Evolutionary conservation across 64 coral and sea anemone genomes (phyloP), one percentile per base, ranked within the genome.

Genomic region (Astreopora myriophthalma): DNA sequence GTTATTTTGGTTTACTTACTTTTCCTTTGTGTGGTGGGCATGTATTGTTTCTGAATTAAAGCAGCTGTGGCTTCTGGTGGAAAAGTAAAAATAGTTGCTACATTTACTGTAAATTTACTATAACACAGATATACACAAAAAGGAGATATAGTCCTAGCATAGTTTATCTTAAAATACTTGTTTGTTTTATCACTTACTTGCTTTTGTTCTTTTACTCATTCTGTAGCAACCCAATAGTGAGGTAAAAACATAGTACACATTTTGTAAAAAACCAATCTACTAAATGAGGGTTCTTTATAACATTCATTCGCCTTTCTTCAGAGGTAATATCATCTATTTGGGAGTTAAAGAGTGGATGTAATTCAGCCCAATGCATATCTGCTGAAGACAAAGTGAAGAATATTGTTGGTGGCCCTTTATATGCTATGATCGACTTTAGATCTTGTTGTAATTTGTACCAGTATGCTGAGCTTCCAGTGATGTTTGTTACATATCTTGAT

Each of bases 191-290:
- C 17, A 55, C 49, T 55, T 55, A 55, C 49, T 55, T 55, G 49
- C 17, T 55, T 8, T 55, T 55, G 49, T 16, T 55, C 49, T 55
- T 55, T 17, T 55, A 55, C 16, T 8, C 49, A 16, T 55, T 55
- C 49, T 55, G 49, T 17, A 55, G 49, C 49, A 55, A 55, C 49
- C 49, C 8, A n/a, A n/a, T 55, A 55, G 49, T 55, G 49, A 16
- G 49, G 8, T 55, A 55, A 55, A 55, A 55, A 3, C n/a, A 55
- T 55, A 55, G 49, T 55, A 55, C 10, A 55, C 49, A 55, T 42
- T 42, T 38, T 34, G 81, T 85, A 85, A 85, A 85, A 22, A 85
- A 12, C 81, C 81, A 85, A 61, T 85, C 81, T 34, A 85, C 28
- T 32, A 85, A 32, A 40, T 85, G 81, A 64, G 81, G 81, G 29